Conservation (phyloP, 2,888 invertebrate species). For the Brenthis ino region DNA sequence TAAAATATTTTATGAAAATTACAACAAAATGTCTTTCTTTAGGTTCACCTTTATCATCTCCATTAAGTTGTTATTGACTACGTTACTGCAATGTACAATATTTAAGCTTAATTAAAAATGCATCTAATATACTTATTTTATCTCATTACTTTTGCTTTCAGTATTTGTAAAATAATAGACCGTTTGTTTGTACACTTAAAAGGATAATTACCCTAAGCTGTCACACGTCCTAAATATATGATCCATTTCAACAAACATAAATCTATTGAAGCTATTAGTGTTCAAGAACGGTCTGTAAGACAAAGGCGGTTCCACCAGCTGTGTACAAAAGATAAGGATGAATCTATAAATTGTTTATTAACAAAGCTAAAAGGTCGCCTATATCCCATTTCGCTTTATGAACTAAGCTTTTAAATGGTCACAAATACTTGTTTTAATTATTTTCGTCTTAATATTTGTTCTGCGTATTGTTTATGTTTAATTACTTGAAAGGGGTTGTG, state of each 20-base stretch:
- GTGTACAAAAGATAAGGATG: constrained; percentile 25
- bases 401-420: not conserved
- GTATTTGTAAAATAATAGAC: constrained; percentile 2
- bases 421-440: constrained; percentile 3
- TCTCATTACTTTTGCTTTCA: not conserved
- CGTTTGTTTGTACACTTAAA: constrained; percentile 1
- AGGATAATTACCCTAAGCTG: not conserved
- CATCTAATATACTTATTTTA: not conserved
- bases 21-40: constrained; percentile 4
- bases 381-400: not conserved
- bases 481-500: constrained; percentile 7
- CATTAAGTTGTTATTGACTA: not conserved
- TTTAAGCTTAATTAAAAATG: not conserved
- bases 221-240: constrained; percentile 11
- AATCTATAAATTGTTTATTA: constrained; percentile 25
- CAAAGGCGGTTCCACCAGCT: constrained; percentile 25
- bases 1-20: constrained; percentile 6
- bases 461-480: constrained; percentile 11
- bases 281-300: constrained; percentile 22
- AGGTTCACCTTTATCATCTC: not conserved
- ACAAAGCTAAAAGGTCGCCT: constrained; percentile 5
- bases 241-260: constrained; percentile 18
- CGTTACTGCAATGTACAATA: too few relatives aligned
- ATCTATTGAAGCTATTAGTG: constrained; percentile 26
- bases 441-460: constrained; percentile 3